phyloP scores from a whole-genome alignment of 2,797 vertebrate genomes.

The Poliocrania exsul region DNA sequence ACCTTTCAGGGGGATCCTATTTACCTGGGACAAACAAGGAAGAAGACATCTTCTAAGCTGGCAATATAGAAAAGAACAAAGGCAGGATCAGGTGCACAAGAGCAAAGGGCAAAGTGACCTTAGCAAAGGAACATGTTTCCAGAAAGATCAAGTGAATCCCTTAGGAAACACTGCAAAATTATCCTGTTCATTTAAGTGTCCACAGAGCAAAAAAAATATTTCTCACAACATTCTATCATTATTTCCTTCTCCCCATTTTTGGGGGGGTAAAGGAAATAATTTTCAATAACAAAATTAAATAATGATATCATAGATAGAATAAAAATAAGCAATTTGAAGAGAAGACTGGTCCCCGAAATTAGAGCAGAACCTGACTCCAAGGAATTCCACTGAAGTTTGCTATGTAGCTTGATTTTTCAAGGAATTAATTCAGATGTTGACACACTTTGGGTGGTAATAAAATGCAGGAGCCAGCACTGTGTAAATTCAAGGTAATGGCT shows the following conservation, averaged over 20 bases:
- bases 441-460: background rate
- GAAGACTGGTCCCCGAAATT: background rate
- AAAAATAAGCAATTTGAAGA: background rate
- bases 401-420: background rate
- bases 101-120: conserved; percentile 43
- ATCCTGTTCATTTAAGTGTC: background rate
- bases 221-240: background rate
- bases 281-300: background rate
- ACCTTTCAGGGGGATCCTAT: background rate
- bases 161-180: background rate
- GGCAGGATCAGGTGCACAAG: background rate
- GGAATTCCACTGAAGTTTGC: background rate
- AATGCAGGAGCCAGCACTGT: background rate
- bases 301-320: background rate
- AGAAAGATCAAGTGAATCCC: conserved; percentile 14
- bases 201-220: background rate
- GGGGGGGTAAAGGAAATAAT: fast-evolving
- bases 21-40: background rate
- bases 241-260: background rate
- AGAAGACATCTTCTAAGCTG: background rate
- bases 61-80: conserved; percentile 14
- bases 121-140: background rate
- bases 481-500: background rate
- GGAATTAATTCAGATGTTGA: background rate
- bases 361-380: background rate